Percentiles rank a stretch among this genome's conserved stretches.
Conservation (phyloP, 2,888 invertebrate genomes). For the Psylliodes chrysocephalus region DNA sequence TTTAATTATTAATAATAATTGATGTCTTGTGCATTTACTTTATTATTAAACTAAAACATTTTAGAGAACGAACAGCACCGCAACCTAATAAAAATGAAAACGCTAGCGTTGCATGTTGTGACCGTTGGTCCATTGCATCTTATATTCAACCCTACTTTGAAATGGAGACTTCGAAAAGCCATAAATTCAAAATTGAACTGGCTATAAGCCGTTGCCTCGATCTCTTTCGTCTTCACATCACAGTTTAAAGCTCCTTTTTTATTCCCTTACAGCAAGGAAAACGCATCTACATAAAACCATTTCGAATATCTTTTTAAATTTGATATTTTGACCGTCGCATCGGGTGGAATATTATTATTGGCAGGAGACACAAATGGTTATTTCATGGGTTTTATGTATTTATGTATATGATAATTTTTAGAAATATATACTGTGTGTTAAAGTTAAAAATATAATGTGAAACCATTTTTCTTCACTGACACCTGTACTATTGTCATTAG, state of each 20-base stretch:
- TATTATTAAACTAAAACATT: no score
- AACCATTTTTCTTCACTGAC: no score
- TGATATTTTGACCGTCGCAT: slow-evolving; percentile 21
- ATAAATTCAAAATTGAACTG: slow-evolving; percentile 59
- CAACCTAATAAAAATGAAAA: slow-evolving; percentile 39
- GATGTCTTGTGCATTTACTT: no score
- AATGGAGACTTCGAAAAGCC: slow-evolving; percentile 54
- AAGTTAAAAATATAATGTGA: no score
- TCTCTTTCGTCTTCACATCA: slow-evolving; percentile 51
- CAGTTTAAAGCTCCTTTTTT: slow-evolving; percentile 33
- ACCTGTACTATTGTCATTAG: no score
- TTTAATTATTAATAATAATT: no score
- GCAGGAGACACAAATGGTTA: background rate
- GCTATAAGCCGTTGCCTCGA: slow-evolving; percentile 57
- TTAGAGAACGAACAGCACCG: slow-evolving; percentile 23
- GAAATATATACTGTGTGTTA: no score
- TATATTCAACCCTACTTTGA: slow-evolving; percentile 55
- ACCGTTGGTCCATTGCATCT: slow-evolving; percentile 56
- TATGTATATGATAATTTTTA: no score
- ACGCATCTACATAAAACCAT: slow-evolving; percentile 31
- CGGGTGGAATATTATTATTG: slow-evolving; percentile 20
- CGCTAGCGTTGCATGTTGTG: slow-evolving; percentile 46
- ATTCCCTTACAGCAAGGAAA: slow-evolving; percentile 22
- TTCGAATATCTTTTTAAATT: slow-evolving; percentile 25
- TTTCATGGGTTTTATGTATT: no score